Evolutionary conservation across 2,888 invertebrate species (phyloP), one percentile per base, ranked within the genome.

Genomic region (Coenonympha arcania): DNA sequence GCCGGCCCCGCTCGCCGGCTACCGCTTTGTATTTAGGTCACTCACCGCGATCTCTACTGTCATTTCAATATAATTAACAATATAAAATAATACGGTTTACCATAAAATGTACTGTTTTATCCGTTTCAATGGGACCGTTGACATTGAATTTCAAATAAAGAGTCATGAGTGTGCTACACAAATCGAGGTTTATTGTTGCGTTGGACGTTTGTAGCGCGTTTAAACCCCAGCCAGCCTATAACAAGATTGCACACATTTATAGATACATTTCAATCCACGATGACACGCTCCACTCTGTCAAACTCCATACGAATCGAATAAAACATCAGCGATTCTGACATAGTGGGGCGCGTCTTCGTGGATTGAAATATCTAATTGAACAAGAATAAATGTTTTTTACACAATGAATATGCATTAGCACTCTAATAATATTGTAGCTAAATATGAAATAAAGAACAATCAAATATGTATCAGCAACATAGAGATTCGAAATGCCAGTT

Each of bases 11-110:
- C 41, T 28, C 28, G 28, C 37, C 41, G 28, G 30, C 68, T 73
- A 73, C 69, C 69, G 73, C 79, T 84, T 85, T 84, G 84, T 83
- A 84, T 85, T 81, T 84, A 79, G 84, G 85, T 84, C 85, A 84
- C 76, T 83, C 84, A 84, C 84, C 82, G 79, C 78, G 71, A 81
- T 82, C 79, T 78, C 79, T 65, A 69, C 76, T 75, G 74, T 69
- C 73, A 77, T 81, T 82, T 76, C 72, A 77, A 80, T 79, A 72
- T 76, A 82, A 82, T 76, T 77, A 73, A 52, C 71, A 71, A 68
- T 67, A 55, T 63, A 71, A 68, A 67, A 55, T 63, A 64, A 68
- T 62, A 68, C 68, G 65, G 69, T 76, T 76, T 75, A 68, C 66
- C 71, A 75, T 72, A 65, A 54, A 48, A 48, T 34, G 44, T 45